Evolutionary conservation across 2,888 invertebrate genomes (phyloP), one percentile per base, ranked within the genome.

Genomic region (Melipona bicolor): DNA sequence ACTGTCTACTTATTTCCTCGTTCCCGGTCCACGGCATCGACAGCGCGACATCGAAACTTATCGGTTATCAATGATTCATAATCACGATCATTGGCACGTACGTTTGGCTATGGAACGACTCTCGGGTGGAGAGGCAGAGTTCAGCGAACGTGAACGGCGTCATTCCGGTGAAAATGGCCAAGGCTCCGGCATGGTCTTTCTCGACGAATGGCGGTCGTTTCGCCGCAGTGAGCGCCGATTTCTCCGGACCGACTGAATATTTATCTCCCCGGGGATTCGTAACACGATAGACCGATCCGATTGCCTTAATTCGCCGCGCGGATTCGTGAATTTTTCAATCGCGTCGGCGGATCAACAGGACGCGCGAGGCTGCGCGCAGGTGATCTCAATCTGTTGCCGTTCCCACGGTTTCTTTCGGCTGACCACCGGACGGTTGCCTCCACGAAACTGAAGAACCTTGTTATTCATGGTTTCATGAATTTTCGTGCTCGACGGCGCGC

Each of bases 391-490:
- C 27, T 17, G 36, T 43, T 70, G 32, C n/a, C 43, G 9, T n/a
- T 11, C n/a, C 17, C n/a, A 24, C 24, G n/a, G 21, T 56, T 50
- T 75, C 75, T 69, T 69, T 19, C 24, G 19, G 21, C 24, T 24
- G 61, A 36, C 21, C 50, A 62, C 5, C 64, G 5, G 54, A 24
- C 49, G 36, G 43, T 9, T 43, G 36, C 9, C 36, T 17, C 19
- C 13, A 6, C 19, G 68, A 2, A 13, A 32, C 27, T 43, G 43
- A 43, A 43, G 49, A 73, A 82, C 89, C 90, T 93, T 93, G 91
- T 91, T 93, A 94, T 94, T 94, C 92, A 93, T 93, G 91, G 90
- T 92, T 91, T 91, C 93, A 92, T 93, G 93, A 93, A 94, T 94
- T 94, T 93, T 93, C 91, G 92, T 92, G 77, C 83, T 77, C 81